Conservation (phyloP, 2,113 vertebrate species). For the Argyrosomus japonicus region DNA sequence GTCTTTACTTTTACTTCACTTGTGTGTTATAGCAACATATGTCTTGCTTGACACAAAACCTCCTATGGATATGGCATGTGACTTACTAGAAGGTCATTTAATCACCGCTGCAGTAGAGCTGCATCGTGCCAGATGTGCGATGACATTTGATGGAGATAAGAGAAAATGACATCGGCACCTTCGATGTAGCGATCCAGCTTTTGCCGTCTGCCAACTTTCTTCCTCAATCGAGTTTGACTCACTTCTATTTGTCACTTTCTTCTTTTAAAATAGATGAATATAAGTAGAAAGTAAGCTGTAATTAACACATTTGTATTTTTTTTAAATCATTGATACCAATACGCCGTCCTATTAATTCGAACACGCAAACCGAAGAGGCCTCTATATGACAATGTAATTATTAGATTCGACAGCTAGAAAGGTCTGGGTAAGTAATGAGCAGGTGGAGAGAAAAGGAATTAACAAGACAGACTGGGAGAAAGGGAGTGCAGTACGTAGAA, state of each 20-base stretch:
- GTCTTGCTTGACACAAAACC: neutral
- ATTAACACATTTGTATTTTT: constrained; percentile 51
- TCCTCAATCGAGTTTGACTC: constrained; percentile 4
- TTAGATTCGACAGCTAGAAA: constrained; percentile 32
- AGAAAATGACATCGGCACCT: constrained; percentile 30
- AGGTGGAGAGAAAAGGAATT: constrained; percentile 30
- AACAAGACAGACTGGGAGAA: constrained; percentile 35
- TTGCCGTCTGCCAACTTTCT: constrained; percentile 3
- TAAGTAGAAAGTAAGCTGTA: neutral
- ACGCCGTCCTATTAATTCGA: neutral
- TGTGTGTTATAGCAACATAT: neutral
- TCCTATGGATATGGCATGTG: neutral
- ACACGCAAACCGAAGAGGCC: constrained; percentile 11
- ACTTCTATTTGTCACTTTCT: constrained; percentile 8
- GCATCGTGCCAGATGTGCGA: constrained; percentile 26
- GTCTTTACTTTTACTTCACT: neutral
- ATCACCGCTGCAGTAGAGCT: constrained; percentile 1
- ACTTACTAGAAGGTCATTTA: constrained; percentile 28
- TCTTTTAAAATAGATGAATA: constrained; percentile 10
- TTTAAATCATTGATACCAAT: constrained; percentile 19
- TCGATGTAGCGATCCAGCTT: constrained; percentile 14
- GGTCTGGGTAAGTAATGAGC: constrained; percentile 42
- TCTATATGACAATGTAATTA: constrained; percentile 42
- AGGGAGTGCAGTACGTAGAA: constrained; percentile 13
- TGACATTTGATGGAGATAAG: constrained; percentile 19